Conservation (phyloP, 2,797 vertebrate genomes). For the Gymnothorax javanicus region DNA sequence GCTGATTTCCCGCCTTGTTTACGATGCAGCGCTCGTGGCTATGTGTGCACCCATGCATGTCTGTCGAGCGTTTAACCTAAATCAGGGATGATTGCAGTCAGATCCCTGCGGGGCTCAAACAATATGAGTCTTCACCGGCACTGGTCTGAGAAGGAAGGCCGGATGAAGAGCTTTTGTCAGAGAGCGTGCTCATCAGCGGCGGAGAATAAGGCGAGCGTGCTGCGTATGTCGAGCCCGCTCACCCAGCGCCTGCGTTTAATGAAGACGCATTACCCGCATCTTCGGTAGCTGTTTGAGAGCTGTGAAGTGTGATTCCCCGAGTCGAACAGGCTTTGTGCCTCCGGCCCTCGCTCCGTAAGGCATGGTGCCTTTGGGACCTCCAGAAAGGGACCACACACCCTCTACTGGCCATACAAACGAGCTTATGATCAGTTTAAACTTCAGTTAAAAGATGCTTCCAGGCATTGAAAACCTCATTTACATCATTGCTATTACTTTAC, state of each 20-base stretch:
- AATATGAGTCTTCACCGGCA: neutral
- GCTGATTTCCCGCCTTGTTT: constrained; percentile 15
- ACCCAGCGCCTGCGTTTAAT: constrained; percentile 23
- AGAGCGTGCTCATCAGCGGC: neutral
- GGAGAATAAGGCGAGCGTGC: neutral
- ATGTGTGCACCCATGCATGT: neutral
- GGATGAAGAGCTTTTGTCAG: neutral
- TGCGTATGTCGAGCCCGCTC: constrained; percentile 1
- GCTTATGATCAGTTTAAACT: neutral
- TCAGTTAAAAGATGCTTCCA: neutral
- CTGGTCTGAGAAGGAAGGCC: neutral
- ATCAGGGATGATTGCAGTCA: neutral
- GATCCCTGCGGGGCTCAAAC: neutral
- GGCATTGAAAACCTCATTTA: too few relatives aligned
- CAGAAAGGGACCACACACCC: constrained; percentile 58
- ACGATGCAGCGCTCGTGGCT: neutral
- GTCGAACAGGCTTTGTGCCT: constrained; percentile 12
- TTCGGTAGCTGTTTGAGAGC: constrained; percentile 21
- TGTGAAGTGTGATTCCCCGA: constrained; percentile 6
- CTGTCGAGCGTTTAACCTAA: neutral
- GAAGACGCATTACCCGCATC: constrained; percentile 25
- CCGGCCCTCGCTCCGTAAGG: constrained; percentile 40
- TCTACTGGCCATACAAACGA: constrained; percentile 62
- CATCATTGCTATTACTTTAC: neutral
- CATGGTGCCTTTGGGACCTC: constrained; percentile 43